Evolutionary conservation across 2,797 vertebrate species (phyloP).

Genomic region (Luscinia megarhynchos): DNA sequence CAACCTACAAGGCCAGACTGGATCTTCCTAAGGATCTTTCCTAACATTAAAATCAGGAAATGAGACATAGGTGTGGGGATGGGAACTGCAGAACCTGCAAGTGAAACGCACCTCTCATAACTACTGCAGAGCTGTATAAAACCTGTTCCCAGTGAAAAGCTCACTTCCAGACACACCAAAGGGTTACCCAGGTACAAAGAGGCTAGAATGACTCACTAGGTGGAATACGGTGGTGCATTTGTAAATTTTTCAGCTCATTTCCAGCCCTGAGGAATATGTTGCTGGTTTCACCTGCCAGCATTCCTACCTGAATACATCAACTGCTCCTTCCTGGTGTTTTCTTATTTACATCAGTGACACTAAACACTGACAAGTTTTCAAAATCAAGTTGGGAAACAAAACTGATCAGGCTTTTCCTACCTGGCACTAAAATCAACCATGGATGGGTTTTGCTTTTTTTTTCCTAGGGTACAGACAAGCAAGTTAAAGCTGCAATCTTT

Average conservation of each 20-base stretch:
- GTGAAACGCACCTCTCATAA: neutral
- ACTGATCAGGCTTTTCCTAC: neutral
- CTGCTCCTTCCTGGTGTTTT: neutral
- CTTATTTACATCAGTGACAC: neutral
- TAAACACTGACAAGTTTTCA: neutral
- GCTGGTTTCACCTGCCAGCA: neutral
- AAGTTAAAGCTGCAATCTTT: neutral
- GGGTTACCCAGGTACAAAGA: neutral
- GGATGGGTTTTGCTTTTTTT: fast-evolving
- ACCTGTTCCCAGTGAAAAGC: neutral
- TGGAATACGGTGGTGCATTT: neutral
- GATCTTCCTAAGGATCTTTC: neutral
- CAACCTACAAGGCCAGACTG: neutral
- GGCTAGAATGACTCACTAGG: neutral
- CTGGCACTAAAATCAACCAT: neutral
- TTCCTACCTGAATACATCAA: neutral
- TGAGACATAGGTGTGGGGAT: fast-evolving
- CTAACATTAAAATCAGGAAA: neutral
- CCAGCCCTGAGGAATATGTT: neutral
- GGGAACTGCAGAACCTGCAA: neutral
- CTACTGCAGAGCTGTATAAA: neutral
- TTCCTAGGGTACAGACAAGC: neutral
- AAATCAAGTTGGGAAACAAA: neutral
- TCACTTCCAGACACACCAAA: neutral
- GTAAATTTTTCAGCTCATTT: neutral